Conservation (phyloP, 2,113 vertebrate species). For the Balaenoptera acutorostrata region DNA sequence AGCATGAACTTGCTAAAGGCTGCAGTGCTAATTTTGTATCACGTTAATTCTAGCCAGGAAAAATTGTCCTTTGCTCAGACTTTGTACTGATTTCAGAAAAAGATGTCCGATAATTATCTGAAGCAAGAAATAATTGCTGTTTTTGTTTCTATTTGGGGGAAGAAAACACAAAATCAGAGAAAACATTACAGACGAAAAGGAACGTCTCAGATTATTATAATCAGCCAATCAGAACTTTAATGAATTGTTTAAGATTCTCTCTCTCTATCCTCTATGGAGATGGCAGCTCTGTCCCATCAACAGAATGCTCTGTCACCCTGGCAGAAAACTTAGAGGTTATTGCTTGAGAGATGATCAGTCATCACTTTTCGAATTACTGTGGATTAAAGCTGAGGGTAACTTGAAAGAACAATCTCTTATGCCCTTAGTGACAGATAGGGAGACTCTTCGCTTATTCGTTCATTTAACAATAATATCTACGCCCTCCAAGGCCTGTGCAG, state of each 20-base stretch:
- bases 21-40: constrained; percentile 24
- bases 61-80: constrained; percentile 54
- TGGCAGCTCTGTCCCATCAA: neutral
- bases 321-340: neutral
- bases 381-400: neutral
- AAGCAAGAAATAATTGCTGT: constrained; percentile 57
- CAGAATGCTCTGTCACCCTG: neutral
- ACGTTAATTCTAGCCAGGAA: constrained; percentile 41
- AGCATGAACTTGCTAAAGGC: neutral
- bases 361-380: neutral
- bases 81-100: constrained; percentile 42
- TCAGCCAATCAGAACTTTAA: constrained; percentile 24
- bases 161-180: constrained; percentile 52
- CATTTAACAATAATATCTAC: neutral
- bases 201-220: constrained; percentile 49
- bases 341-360: neutral
- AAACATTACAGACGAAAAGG: constrained; percentile 3
- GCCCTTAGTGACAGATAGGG: neutral
- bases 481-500: neutral
- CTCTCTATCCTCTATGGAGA: neutral
- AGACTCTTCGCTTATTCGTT: neutral
- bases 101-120: constrained; percentile 39
- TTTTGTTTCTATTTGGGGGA: constrained; percentile 48
- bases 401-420: neutral
- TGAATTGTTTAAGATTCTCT: neutral